Evolutionary conservation across 1,140 invertebrate genomes (phyloP).

Genomic region (Acromyrmex echinatior): DNA sequence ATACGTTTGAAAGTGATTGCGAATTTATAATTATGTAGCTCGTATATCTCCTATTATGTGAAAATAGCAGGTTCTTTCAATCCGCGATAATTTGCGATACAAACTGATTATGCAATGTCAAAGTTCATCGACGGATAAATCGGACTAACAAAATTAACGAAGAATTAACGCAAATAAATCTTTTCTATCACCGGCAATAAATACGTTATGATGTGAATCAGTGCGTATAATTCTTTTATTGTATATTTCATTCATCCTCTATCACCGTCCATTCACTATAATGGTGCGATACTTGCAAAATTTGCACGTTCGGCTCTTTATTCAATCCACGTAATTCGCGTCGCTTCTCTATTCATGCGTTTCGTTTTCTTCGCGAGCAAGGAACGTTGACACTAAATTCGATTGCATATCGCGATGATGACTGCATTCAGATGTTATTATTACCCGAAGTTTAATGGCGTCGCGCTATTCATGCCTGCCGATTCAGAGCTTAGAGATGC

Average conservation of each 20-base stretch:
- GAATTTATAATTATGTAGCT: conserved; percentile 40
- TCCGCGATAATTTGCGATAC: conserved; percentile 4
- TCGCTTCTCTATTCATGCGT: conserved; percentile 12
- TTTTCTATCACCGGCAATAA: not conserved
- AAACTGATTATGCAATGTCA: not conserved
- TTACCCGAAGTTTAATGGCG: conserved; percentile 57
- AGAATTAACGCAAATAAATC: too few species aligned
- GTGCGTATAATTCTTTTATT: not conserved
- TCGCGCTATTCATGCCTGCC: conserved; percentile 41
- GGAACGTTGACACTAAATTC: conserved; percentile 55
- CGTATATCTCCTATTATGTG: not conserved
- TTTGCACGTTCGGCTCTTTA: conserved; percentile 22
- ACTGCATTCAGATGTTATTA: conserved; percentile 53
- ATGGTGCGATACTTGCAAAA: not conserved
- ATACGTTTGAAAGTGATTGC: conserved; percentile 5
- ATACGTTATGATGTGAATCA: not conserved
- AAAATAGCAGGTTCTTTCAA: conserved; percentile 4
- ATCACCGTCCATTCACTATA: not conserved
- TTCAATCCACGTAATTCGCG: conserved; percentile 29
- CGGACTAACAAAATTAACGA: not conserved
- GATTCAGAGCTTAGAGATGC: conserved; percentile 34
- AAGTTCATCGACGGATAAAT: not conserved
- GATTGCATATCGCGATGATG: conserved; percentile 54
- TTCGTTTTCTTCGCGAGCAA: conserved; percentile 25
- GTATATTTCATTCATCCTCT: not conserved